phyloP scores from a whole-genome alignment of 2,113 vertebrate genomes.

The Strigops habroptila region DNA sequence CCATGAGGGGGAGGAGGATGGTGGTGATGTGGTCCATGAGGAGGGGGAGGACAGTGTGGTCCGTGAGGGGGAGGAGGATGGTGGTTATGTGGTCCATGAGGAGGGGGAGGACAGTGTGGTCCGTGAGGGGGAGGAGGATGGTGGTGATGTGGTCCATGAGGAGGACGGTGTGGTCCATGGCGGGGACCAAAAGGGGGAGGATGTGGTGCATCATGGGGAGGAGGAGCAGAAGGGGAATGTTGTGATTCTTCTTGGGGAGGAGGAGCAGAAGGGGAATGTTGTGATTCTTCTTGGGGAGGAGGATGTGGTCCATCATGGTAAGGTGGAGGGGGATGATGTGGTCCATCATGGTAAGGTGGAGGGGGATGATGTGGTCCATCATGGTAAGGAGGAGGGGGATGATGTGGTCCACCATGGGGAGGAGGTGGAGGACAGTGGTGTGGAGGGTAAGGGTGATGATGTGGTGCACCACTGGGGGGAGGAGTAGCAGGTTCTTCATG shows the following conservation, averaged over 20 bases:
- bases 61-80: not conserved
- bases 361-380: not conserved
- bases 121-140: not conserved
- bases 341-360: not conserved
- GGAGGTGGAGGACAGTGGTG: not conserved
- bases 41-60: not conserved
- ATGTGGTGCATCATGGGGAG: not conserved
- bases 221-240: not conserved
- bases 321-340: not conserved
- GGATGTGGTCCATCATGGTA: not conserved
- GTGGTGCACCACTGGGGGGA: not conserved
- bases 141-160: not conserved
- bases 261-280: not conserved
- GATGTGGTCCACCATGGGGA: not conserved
- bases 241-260: not conserved
- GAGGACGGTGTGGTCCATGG: not conserved
- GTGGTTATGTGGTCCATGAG: not conserved
- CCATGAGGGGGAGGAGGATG: not conserved
- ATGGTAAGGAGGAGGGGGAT: not conserved
- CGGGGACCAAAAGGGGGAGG: not conserved
- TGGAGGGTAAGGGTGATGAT: not conserved
- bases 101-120: not conserved
- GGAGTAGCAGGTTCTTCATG: not conserved
- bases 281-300: not conserved
- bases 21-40: not conserved